Percentiles rank a stretch among this genome's conserved stretches.
These are phyloP conservation scores for Penaeus chinensis DNA, from an alignment of 1,140 invertebrate species.

Conservation along the genomic window DNA sequence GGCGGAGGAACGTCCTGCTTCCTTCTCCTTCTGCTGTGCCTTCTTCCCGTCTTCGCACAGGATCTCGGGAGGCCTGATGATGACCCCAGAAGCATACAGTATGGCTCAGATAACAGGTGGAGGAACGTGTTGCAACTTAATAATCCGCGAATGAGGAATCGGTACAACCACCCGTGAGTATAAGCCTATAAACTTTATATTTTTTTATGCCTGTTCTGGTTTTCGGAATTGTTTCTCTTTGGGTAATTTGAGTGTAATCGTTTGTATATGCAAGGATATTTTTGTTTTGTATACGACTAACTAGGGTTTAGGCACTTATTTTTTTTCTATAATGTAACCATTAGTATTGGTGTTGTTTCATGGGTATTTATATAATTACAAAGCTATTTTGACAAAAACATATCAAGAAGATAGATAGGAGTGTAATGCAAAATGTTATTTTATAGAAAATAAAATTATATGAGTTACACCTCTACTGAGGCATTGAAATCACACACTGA, in stretches of 20 bases:
- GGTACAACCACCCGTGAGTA: constrained; percentile 61
- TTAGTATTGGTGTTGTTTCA: too few relatives aligned
- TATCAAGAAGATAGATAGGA: too few relatives aligned
- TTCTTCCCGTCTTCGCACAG: constrained; percentile 3
- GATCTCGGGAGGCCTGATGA: constrained; percentile 45
- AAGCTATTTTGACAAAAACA: too few relatives aligned
- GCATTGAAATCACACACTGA: too few relatives aligned
- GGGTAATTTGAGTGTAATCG: not conserved
- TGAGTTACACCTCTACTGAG: too few relatives aligned
- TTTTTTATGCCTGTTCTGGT: not conserved
- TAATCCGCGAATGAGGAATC: constrained; percentile 40
- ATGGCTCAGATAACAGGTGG: constrained; percentile 49
- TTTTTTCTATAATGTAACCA: too few relatives aligned
- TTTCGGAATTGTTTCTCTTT: not conserved
- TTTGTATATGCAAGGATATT: not conserved
- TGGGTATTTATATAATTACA: too few relatives aligned
- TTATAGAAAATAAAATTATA: too few relatives aligned
- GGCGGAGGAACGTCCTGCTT: not conserved
- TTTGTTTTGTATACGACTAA: not conserved
- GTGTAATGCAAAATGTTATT: too few relatives aligned
- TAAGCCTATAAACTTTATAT: not conserved
- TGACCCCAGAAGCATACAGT: constrained; percentile 45
- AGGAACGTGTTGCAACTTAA: constrained; percentile 24
- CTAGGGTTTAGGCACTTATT: too few relatives aligned
- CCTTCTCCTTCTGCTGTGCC: not conserved